Evolutionary conservation across 2,113 vertebrate species (phyloP).

Genomic region (Bombycilla garrulus): DNA sequence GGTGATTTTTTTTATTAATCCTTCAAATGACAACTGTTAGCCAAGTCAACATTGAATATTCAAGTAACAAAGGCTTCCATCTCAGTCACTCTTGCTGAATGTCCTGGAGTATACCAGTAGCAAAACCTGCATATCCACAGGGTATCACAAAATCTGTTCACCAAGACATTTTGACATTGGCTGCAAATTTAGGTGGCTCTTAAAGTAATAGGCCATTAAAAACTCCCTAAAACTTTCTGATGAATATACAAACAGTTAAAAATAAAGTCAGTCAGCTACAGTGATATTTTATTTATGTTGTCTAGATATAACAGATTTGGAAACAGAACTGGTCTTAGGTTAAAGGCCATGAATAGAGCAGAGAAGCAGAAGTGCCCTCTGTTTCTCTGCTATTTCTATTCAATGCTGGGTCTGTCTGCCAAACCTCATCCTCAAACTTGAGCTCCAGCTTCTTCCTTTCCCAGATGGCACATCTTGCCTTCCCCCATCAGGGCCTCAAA

Average conservation of each 20-base stretch:
- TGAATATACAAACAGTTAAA: neutral
- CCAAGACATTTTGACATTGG: neutral
- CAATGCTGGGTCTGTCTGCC: neutral
- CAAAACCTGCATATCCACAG: neutral
- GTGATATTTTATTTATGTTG: neutral
- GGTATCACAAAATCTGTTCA: neutral
- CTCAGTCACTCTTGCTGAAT: neutral
- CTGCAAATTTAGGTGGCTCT: neutral
- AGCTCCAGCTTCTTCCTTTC: neutral
- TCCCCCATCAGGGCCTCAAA: neutral
- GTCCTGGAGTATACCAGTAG: rapidly evolving
- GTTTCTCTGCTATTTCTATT: neutral
- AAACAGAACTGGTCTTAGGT: neutral
- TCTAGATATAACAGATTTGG: neutral
- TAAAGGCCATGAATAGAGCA: neutral
- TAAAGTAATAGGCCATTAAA: neutral
- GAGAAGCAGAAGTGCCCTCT: neutral
- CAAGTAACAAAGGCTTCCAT: neutral
- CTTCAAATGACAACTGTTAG: neutral
- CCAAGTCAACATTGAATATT: neutral
- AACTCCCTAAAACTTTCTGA: neutral
- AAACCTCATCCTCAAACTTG: neutral
- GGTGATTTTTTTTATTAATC: neutral
- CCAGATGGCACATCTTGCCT: neutral
- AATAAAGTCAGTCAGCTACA: neutral